Evolutionary conservation across 2,888 invertebrate genomes (phyloP), one percentile per base, ranked within the genome.

Genomic region (Eupithecia tripunctaria): DNA sequence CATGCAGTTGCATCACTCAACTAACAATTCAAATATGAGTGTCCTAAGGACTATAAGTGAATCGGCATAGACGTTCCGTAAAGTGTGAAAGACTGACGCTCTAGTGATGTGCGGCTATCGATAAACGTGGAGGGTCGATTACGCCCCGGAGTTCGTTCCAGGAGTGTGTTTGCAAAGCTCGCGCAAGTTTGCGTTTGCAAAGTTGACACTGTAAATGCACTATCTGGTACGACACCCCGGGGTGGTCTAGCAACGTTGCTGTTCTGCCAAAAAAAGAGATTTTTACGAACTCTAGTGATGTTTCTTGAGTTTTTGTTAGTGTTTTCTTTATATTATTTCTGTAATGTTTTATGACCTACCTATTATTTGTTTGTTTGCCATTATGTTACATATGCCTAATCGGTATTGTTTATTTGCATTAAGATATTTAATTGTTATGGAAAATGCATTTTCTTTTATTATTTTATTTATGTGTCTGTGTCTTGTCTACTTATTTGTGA

Each of bases 161-260:
- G 98, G 97, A 96, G 98, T 98, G 99, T 97, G 98, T 98, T 98
- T 98, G 98, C 98, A 98, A 95, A 95, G 95, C 94, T 91, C 94
- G 88, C 88, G 86, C 92, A 89, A 89, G 86, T 91, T 94, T 92
- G 92, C 92, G 88, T 90, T 91, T 85, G 93, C 94, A 93, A 92
- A 91, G 88, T 91, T 94, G 92, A 96, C 95, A 95, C 96, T 99
- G 99, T 99, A 99, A 99, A 99, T 99, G 99, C 99, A 99, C 98
- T 98, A 98, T 99, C 98, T 98, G 98, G 99, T 99, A 99, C 98
- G 98, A 98, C 98, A 98, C 97, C 96, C 97, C 96, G 96, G 95
- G 93, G 95, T 32, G 94, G 95, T 95, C 87, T 89, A 87, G 87
- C 94, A 84, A 87, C 93, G 92, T 84, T 90, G 88, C 90, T 85